Evolutionary conservation across 2,888 invertebrate genomes (phyloP).

Genomic region (Melanargia galathea): DNA sequence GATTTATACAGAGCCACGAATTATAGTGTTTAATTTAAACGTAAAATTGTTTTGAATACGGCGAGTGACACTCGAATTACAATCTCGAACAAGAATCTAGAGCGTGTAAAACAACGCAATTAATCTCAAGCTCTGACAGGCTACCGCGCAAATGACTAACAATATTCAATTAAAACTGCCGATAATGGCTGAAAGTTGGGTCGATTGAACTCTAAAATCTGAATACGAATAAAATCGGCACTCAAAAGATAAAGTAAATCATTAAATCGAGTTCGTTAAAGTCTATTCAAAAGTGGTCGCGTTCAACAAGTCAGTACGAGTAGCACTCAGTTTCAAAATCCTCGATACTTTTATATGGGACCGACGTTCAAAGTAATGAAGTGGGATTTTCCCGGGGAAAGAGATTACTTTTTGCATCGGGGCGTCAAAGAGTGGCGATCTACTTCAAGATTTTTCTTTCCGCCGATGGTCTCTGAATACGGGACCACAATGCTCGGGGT

Average conservation of each 20-base stretch:
- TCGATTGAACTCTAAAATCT: constrained; percentile 20
- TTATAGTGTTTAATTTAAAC: no score
- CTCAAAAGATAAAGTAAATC: constrained; percentile 45
- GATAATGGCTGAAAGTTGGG: constrained; percentile 23
- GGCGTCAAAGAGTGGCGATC: constrained; percentile 77
- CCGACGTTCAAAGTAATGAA: constrained; percentile 68
- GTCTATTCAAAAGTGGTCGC: constrained; percentile 65
- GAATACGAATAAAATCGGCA: constrained; percentile 39
- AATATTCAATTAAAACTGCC: constrained; percentile 27
- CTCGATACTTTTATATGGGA: constrained; percentile 62
- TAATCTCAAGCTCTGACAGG: constrained; percentile 6
- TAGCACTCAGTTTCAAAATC: constrained; percentile 59
- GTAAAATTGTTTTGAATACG: not conserved
- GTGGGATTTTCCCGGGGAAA: constrained; percentile 61
- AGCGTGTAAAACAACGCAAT: constrained; percentile 12
- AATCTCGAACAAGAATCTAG: constrained; percentile 16
- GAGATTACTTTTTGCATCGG: constrained; percentile 70
- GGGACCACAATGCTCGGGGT: constrained; percentile 72
- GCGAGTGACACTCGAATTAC: constrained; percentile 10
- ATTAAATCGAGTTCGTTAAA: constrained; percentile 64
- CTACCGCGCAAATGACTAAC: constrained; percentile 6
- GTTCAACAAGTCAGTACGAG: constrained; percentile 78
- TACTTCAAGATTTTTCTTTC: constrained; percentile 73
- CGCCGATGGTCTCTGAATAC: constrained; percentile 70
- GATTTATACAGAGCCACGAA: no score